These are phyloP conservation scores for Sebastes taczanowskii DNA, from an alignment of 2,797 vertebrate genomes.

Conservation along the genomic window DNA sequence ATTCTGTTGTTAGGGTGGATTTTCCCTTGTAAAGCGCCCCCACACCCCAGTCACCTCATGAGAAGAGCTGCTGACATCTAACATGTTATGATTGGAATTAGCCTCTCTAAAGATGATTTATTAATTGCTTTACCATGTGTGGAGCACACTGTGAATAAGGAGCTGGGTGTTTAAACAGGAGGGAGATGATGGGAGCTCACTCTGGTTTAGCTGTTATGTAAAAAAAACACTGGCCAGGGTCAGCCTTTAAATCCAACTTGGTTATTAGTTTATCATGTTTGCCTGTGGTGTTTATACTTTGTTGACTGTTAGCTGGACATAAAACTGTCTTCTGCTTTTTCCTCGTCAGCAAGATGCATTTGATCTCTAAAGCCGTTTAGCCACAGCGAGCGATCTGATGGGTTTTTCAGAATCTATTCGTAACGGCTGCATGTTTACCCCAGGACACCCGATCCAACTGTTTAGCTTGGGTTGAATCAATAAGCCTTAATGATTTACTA, in stretches of 20 bases:
- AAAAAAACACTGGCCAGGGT: not conserved
- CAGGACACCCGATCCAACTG: conserved; percentile 40
- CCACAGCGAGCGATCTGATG: conserved; percentile 8
- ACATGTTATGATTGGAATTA: conserved; percentile 69
- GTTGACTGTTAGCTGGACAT: conserved; percentile 38
- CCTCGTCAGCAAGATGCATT: conserved; percentile 24
- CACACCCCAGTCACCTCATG: not conserved
- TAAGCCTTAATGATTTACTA: conserved; percentile 48
- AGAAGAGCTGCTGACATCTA: conserved; percentile 61
- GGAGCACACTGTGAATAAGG: conserved; percentile 22
- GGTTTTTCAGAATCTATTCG: conserved; percentile 45
- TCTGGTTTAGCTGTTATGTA: conserved; percentile 12
- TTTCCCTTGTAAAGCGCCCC: conserved; percentile 27
- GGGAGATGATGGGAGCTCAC: conserved; percentile 10
- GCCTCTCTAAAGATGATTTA: conserved; percentile 60
- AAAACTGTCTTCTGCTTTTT: conserved; percentile 40
- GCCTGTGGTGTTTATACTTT: conserved; percentile 44
- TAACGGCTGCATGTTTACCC: conserved; percentile 47
- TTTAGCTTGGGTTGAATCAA: conserved; percentile 47
- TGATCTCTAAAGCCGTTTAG: conserved; percentile 24
- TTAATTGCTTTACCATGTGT: conserved; percentile 63
- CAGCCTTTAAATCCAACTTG: not conserved
- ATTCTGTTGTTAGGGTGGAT: conserved; percentile 32
- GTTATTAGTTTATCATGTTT: conserved; percentile 47
- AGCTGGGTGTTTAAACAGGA: conserved; percentile 33